Conservation (phyloP, 1,140 invertebrate genomes). For the Heterodera schachtii region DNA sequence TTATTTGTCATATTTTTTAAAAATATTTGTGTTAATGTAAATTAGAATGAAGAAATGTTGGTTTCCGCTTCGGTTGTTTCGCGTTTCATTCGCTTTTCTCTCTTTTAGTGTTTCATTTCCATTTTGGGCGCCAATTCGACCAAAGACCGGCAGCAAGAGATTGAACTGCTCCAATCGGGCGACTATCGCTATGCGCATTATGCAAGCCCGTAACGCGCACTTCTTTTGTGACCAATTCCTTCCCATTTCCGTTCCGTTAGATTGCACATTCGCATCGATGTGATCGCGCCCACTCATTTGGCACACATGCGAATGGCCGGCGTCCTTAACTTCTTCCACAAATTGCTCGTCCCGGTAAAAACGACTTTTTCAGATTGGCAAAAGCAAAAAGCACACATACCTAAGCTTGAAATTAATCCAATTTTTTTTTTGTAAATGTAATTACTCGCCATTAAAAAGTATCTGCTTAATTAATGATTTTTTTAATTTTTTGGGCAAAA, state of each 20-base stretch:
- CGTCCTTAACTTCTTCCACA: slow-evolving; percentile 36
- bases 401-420: too few species aligned
- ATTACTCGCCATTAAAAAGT: too few species aligned
- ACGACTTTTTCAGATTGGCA: too few species aligned
- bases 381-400: background rate
- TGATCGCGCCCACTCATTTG: slow-evolving; percentile 24
- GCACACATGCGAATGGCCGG: slow-evolving; percentile 40
- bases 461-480: too few species aligned
- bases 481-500: too few species aligned
- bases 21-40: too few species aligned
- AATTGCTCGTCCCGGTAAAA: slow-evolving; percentile 31
- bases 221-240: background rate
- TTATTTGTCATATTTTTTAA: too few species aligned
- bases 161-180: slow-evolving; percentile 32
- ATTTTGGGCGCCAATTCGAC: slow-evolving; percentile 21
- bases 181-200: slow-evolving; percentile 39
- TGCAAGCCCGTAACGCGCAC: slow-evolving; percentile 20
- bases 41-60: too few species aligned
- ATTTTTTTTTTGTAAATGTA: too few species aligned
- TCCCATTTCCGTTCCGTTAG: background rate
- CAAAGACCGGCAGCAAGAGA: slow-evolving; percentile 26
- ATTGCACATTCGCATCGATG: slow-evolving; percentile 35
- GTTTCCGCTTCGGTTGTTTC: too few species aligned
- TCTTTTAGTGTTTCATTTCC: slow-evolving; percentile 20
- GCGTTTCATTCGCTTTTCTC: background rate